Evolutionary conservation across 2,888 invertebrate genomes (phyloP).

Genomic region (Plebejus argus): DNA sequence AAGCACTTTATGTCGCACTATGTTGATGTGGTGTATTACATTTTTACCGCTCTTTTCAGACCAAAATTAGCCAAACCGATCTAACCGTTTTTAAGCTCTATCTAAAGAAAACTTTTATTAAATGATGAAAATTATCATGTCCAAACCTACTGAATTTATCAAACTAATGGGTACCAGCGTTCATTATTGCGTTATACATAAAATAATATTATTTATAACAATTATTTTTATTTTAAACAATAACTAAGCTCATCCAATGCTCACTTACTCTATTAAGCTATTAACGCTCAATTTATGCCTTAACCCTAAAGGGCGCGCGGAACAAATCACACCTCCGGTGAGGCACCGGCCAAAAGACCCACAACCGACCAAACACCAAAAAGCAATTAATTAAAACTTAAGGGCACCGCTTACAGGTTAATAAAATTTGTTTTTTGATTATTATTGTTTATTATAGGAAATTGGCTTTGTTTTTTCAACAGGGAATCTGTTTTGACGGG

Average conservation of each 20-base stretch:
- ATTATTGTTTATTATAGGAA: constrained; percentile 73
- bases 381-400: constrained; percentile 71
- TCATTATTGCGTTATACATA: background rate
- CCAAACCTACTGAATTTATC: background rate
- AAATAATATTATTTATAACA: too few species aligned
- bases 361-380: constrained; percentile 56
- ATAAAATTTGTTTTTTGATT: constrained; percentile 77
- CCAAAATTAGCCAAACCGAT: too few species aligned
- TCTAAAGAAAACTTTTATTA: too few species aligned
- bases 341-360: constrained; percentile 53
- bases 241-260: background rate
- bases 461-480: constrained; percentile 74
- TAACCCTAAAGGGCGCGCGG: constrained; percentile 58
- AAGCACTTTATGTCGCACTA: too few species aligned
- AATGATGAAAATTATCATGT: too few species aligned
- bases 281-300: constrained; percentile 45
- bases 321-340: constrained; percentile 65
- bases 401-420: constrained; percentile 62
- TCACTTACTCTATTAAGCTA: constrained; percentile 31
- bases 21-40: too few species aligned
- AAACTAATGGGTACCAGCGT: background rate
- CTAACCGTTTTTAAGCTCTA: too few species aligned
- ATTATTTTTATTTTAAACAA: background rate
- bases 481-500: constrained; percentile 59
- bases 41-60: too few species aligned